phyloP scores from a whole-genome alignment of 2,797 vertebrate genomes.

The Loris lydekkerianus region DNA sequence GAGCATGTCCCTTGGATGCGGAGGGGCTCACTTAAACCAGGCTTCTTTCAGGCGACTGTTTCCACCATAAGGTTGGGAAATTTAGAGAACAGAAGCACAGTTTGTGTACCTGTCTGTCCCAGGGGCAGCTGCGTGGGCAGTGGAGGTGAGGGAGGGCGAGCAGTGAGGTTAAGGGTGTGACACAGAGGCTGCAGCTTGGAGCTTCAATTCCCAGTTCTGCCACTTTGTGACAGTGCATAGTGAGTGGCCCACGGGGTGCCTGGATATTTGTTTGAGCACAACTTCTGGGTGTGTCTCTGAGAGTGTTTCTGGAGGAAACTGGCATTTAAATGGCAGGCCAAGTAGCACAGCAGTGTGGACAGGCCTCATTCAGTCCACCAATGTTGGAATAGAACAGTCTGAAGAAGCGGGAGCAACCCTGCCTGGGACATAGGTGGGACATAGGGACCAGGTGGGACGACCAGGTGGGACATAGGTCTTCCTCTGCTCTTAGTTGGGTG shows the following conservation, averaged over 20 bases:
- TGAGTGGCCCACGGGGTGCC: background rate
- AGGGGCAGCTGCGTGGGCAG: accelerated
- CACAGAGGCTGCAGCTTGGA: background rate
- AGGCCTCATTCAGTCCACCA: too few species aligned
- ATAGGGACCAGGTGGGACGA: too few species aligned
- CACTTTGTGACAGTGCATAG: background rate
- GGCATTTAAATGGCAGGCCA: background rate
- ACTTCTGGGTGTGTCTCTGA: background rate
- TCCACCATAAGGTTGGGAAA: background rate
- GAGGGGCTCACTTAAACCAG: background rate
- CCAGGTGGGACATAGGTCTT: too few species aligned
- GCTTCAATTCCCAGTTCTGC: background rate
- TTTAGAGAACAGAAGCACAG: background rate
- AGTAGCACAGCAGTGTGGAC: accelerated
- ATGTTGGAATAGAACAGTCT: background rate
- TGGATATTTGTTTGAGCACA: background rate
- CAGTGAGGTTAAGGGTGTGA: background rate
- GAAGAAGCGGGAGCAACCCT: accelerated
- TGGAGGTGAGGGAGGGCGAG: background rate
- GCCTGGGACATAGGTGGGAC: too few species aligned
- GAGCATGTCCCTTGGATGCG: background rate
- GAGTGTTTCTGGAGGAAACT: background rate
- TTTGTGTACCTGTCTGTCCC: background rate
- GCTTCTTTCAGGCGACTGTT: background rate
- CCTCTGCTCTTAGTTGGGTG: accelerated